Evolutionary conservation across 2,113 vertebrate species (phyloP).

Genomic region (Peromyscus californicus): DNA sequence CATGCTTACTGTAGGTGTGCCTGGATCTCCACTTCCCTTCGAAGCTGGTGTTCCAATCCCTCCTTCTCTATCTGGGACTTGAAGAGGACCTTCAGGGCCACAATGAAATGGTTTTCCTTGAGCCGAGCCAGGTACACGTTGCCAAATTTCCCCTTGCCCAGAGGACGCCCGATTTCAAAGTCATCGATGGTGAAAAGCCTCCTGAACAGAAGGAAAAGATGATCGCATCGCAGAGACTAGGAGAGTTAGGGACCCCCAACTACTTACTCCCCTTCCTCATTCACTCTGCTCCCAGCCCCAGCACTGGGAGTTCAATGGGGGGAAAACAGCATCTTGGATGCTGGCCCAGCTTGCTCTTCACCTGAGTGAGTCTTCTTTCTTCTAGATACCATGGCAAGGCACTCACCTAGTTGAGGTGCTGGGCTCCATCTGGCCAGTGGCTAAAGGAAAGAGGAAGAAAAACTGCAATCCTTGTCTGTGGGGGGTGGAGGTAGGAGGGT

Average conservation of each 20-base stretch:
- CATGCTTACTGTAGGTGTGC: constrained; percentile 90
- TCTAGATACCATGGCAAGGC: neutral
- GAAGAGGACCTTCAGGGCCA: constrained; percentile 95
- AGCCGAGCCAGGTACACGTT: constrained; percentile 93
- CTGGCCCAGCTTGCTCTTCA: neutral
- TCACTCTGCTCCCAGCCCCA: too few species aligned
- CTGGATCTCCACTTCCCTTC: constrained; percentile 95
- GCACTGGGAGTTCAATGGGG: too few species aligned
- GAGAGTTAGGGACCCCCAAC: too few species aligned
- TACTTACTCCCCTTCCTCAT: neutral
- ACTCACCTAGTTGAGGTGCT: neutral
- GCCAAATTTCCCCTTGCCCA: constrained; percentile 95
- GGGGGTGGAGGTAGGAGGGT: neutral
- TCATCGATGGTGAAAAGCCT: constrained; percentile 86
- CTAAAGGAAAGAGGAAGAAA: neutral
- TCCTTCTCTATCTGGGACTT: constrained; percentile 95
- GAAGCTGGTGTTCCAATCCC: constrained; percentile 94
- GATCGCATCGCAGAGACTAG: neutral
- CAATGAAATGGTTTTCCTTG: constrained; percentile 87
- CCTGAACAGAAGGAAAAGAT: neutral
- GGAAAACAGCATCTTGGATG: neutral
- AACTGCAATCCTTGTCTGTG: neutral
- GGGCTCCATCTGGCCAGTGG: neutral
- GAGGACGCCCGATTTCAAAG: constrained; percentile 93
- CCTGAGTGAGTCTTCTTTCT: neutral